phyloP scores from a whole-genome alignment of 2,797 vertebrate genomes.

The Phalloptychus januarius region DNA sequence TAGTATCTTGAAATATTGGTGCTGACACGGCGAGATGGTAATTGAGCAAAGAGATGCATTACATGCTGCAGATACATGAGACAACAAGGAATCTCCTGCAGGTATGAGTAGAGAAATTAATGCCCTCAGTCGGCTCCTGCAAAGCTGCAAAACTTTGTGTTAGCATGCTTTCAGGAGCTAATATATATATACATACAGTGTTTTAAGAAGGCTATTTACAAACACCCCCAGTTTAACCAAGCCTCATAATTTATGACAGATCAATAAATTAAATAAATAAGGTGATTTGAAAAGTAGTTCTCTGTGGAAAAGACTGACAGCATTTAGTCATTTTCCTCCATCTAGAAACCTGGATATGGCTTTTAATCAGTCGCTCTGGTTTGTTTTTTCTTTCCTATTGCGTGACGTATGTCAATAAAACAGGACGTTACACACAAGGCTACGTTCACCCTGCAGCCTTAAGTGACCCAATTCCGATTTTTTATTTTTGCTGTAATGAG shows the following conservation, averaged over 20 bases:
- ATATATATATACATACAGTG: constrained; percentile 30
- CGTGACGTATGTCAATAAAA: constrained; percentile 38
- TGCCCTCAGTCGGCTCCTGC: constrained; percentile 65
- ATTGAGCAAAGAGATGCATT: constrained; percentile 56
- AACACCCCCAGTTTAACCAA: constrained; percentile 47
- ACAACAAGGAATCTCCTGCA: constrained; percentile 46
- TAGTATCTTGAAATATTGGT: constrained; percentile 71
- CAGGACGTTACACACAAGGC: constrained; percentile 39
- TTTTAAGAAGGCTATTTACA: constrained; percentile 69
- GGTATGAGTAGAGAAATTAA: constrained; percentile 56
- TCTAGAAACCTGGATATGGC: constrained; percentile 31
- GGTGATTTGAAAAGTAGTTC: constrained; percentile 24
- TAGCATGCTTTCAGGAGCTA: constrained; percentile 50
- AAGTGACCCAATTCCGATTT: too few relatives aligned
- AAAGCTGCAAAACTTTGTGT: constrained; percentile 49
- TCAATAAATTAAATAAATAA: constrained; percentile 40
- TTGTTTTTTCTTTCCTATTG: constrained; percentile 23
- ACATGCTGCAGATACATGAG: constrained; percentile 33
- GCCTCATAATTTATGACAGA: constrained; percentile 39
- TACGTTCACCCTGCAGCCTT: too few relatives aligned
- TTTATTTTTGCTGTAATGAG: too few relatives aligned
- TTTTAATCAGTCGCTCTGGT: constrained; percentile 35
- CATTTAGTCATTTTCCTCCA: background rate
- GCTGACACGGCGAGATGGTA: constrained; percentile 60
- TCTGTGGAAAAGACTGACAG: constrained; percentile 16